These are phyloP conservation scores for Acrocephalus scirpaceus DNA, from an alignment of 2,797 vertebrate species.

Conservation along the genomic window DNA sequence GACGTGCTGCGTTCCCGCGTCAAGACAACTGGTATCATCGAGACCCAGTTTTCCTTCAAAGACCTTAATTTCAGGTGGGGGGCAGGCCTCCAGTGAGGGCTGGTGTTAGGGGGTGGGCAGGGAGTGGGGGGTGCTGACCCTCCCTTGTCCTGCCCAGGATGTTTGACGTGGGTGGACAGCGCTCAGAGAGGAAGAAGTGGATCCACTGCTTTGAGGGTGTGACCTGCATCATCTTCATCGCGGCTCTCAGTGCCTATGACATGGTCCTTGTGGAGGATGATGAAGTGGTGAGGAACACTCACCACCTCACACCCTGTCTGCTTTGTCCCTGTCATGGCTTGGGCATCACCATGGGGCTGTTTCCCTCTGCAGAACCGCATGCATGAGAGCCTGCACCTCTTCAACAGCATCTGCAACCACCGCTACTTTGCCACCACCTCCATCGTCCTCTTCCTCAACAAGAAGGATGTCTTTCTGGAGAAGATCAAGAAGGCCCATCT, in stretches of 20 bases:
- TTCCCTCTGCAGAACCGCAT: conserved; percentile 88
- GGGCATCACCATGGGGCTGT: neutral
- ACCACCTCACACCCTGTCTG: no score
- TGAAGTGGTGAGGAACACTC: conserved; percentile 86
- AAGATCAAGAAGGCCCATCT: conserved; percentile 99
- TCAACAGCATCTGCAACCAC: conserved; percentile 99
- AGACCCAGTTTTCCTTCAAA: conserved; percentile 93
- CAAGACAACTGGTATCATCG: conserved; percentile 98
- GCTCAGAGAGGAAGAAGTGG: conserved; percentile 98
- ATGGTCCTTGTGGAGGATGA: conserved; percentile 99
- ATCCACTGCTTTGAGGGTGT: conserved; percentile 99
- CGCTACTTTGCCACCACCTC: conserved; percentile 95
- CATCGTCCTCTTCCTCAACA: conserved; percentile 98
- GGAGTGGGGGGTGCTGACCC: neutral
- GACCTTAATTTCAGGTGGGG: conserved; percentile 94
- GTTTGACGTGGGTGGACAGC: conserved; percentile 98
- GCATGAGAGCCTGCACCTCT: conserved; percentile 99
- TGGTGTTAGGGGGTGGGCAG: neutral
- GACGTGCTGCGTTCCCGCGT: conserved; percentile 95
- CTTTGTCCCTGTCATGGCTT: accelerated
- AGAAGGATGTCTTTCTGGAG: conserved; percentile 95
- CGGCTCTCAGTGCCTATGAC: conserved; percentile 95
- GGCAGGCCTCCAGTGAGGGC: accelerated
- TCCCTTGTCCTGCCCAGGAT: conserved; percentile 79
- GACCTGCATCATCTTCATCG: conserved; percentile 98